phyloP scores from a whole-genome alignment of 2,113 vertebrate genomes.

The Chelonoidis abingdonii region DNA sequence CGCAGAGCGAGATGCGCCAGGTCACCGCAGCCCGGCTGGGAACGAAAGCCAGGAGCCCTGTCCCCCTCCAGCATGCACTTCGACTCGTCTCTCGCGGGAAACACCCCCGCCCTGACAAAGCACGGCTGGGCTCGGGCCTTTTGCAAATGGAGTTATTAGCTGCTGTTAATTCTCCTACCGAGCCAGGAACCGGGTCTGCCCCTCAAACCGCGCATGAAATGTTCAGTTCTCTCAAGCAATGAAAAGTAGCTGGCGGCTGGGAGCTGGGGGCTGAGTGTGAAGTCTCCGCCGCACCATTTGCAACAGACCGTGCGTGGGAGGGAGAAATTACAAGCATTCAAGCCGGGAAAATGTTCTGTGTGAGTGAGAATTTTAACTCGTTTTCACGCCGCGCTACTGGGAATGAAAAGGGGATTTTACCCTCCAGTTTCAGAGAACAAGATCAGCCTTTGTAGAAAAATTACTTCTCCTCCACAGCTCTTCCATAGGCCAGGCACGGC shows the following conservation, averaged over 20 bases:
- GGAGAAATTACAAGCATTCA: slow-evolving; percentile 63
- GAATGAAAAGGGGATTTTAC: neutral
- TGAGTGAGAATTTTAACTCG: slow-evolving; percentile 23
- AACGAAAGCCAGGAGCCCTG: neutral
- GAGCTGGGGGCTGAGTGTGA: slow-evolving; percentile 10
- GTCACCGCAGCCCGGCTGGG: no score
- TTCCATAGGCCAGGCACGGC: no score
- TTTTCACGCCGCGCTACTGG: neutral
- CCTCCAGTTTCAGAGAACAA: neutral
- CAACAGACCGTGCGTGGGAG: slow-evolving; percentile 71
- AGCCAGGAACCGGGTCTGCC: slow-evolving; percentile 44
- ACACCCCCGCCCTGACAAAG: neutral
- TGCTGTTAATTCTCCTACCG: slow-evolving; percentile 51
- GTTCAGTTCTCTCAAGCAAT: neutral
- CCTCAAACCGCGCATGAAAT: neutral
- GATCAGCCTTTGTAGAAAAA: neutral
- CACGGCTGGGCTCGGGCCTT: neutral
- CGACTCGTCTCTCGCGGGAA: no score
- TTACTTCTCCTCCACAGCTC: no score
- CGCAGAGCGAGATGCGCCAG: neutral
- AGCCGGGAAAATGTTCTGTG: slow-evolving; percentile 17
- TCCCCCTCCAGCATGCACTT: neutral
- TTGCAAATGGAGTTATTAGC: neutral
- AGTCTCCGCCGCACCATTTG: slow-evolving; percentile 56
- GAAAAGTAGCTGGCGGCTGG: neutral